Percentiles rank a stretch among this genome's conserved stretches.
Evolutionary conservation across 2,888 invertebrate genomes (phyloP).

Genomic region (Trichacis sp.): DNA sequence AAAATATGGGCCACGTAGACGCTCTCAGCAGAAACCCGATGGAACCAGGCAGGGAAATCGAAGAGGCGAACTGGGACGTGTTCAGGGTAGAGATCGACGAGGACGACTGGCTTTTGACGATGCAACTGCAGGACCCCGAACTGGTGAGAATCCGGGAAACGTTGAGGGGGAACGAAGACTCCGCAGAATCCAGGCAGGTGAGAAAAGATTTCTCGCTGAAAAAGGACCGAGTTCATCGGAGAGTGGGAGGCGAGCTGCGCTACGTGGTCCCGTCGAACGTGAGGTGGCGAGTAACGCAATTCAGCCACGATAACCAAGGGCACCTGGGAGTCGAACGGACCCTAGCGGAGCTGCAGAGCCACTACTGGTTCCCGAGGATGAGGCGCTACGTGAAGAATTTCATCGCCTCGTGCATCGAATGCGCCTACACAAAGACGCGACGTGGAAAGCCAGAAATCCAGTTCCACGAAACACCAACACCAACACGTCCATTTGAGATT

Average conservation of each 20-base stretch:
- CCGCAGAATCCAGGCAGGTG: background rate
- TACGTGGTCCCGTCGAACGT: conserved; percentile 5
- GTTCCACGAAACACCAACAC: no score
- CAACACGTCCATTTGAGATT: no score
- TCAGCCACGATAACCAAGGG: conserved; percentile 3
- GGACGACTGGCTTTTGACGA: conserved; percentile 5
- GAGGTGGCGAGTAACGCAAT: conserved; percentile 2
- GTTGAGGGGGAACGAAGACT: background rate
- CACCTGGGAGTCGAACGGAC: conserved; percentile 3
- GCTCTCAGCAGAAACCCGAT: no score
- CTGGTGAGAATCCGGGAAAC: background rate
- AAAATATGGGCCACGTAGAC: conserved; percentile 17
- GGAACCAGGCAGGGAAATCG: no score
- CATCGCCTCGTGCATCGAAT: no score
- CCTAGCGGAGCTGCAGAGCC: no score
- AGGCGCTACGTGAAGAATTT: no score
- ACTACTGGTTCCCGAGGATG: no score
- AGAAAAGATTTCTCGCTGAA: conserved; percentile 2
- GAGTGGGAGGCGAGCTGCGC: background rate
- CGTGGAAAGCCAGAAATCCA: no score
- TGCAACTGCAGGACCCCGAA: conserved; percentile 10
- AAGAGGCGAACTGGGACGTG: conserved; percentile 9
- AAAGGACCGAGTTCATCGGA: background rate
- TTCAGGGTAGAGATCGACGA: background rate
- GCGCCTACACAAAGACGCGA: no score